Evolutionary conservation across 2,113 vertebrate genomes (phyloP).

Genomic region (Scortum barcoo): DNA sequence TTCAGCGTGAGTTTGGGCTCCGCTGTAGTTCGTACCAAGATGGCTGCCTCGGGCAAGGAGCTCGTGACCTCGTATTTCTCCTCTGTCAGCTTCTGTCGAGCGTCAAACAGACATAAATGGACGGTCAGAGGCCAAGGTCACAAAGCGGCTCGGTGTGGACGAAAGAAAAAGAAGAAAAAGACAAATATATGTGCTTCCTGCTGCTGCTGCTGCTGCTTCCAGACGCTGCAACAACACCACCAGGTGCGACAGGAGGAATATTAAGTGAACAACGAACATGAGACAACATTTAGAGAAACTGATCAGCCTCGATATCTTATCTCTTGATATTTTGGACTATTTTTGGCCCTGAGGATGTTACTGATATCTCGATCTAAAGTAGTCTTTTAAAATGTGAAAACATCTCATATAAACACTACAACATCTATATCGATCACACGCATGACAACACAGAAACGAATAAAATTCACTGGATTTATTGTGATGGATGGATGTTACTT

Average conservation of each 20-base stretch:
- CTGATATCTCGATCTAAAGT: slow-evolving; percentile 5
- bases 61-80: slow-evolving; percentile 94
- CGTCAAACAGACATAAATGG: slow-evolving; percentile 52
- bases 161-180: not conserved
- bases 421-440: not conserved
- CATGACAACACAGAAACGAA: not conserved
- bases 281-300: not conserved
- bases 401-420: no score
- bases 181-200: slow-evolving; percentile 23
- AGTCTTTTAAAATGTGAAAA: slow-evolving; percentile 5
- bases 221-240: slow-evolving; percentile 9
- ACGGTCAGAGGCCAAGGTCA: slow-evolving; percentile 58
- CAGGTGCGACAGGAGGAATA: not conserved
- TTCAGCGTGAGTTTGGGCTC: slow-evolving; percentile 95
- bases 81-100: slow-evolving; percentile 95
- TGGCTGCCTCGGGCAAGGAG: slow-evolving; percentile 91
- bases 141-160: slow-evolving; percentile 3
- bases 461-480: not conserved
- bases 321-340: not conserved
- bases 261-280: not conserved
- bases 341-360: not conserved
- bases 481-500: not conserved
- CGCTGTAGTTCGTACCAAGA: slow-evolving; percentile 91
- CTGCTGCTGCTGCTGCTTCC: not conserved
- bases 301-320: not conserved